These are phyloP conservation scores for Balaeniceps rex DNA, from an alignment of 2,113 vertebrate genomes.

Conservation along the genomic window DNA sequence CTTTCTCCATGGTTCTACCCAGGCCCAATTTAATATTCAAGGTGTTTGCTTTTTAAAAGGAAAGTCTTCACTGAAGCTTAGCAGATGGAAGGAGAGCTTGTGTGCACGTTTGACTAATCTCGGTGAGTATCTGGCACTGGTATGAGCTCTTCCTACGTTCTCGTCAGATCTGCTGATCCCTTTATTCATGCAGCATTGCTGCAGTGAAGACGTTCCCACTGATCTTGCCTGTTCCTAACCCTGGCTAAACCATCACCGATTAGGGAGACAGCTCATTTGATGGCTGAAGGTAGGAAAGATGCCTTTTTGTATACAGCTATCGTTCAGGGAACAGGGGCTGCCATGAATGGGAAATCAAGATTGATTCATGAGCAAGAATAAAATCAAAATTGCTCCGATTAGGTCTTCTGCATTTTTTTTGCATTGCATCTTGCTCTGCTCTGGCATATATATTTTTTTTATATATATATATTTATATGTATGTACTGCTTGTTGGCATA, in stretches of 20 bases:
- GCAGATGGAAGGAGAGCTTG: conserved; percentile 37
- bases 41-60: background rate
- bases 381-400: conserved; percentile 20
- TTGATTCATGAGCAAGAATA: conserved; percentile 36
- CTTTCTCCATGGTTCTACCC: background rate
- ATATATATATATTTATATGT: background rate
- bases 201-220: background rate
- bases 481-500: background rate
- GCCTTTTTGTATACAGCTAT: background rate
- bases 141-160: background rate
- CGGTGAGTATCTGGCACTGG: background rate
- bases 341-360: conserved; percentile 9
- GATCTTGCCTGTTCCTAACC: background rate
- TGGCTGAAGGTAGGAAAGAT: conserved; percentile 46
- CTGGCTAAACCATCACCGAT: background rate
- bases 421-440: background rate
- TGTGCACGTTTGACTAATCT: background rate
- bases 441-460: background rate
- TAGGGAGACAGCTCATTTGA: background rate
- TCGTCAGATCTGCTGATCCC: conserved; percentile 3
- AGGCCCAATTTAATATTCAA: background rate
- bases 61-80: background rate
- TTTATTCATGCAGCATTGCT: background rate
- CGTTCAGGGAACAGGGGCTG: background rate
- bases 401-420: background rate